Evolutionary conservation across 2,113 vertebrate genomes (phyloP).

Genomic region (Trichechus manatus): DNA sequence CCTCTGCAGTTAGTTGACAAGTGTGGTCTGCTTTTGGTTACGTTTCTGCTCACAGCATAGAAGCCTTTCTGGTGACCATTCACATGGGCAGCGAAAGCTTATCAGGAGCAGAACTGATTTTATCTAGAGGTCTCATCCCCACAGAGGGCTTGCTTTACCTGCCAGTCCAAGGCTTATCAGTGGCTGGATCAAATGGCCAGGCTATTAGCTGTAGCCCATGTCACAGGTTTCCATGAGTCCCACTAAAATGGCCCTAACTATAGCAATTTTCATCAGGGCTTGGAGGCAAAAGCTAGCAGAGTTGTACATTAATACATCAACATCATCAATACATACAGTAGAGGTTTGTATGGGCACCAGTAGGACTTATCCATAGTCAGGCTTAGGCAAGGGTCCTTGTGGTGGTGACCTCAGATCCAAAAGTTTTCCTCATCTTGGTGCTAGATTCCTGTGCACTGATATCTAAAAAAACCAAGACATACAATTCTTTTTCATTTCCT

Average conservation of each 20-base stretch:
- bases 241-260: not conserved
- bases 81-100: not conserved
- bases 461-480: not conserved
- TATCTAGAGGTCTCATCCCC: too few species aligned
- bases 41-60: not conserved
- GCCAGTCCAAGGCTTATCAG: not conserved
- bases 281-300: not conserved
- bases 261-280: too few species aligned
- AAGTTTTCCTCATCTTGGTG: not conserved
- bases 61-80: not conserved
- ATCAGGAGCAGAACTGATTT: not conserved
- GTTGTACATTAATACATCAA: not conserved
- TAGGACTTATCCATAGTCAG: not conserved
- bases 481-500: not conserved
- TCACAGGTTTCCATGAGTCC: not conserved
- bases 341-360: too few species aligned
- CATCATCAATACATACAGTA: not conserved
- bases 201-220: not conserved
- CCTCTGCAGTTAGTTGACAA: not conserved
- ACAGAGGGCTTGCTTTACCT: too few species aligned
- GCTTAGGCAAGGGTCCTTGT: not conserved
- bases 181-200: not conserved
- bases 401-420: not conserved
- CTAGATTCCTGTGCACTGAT: too few species aligned
- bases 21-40: not conserved